Percentiles rank a stretch among this genome's conserved stretches.
Evolutionary conservation across 1,140 invertebrate species (phyloP).

Genomic region (Procambarus virginalis): DNA sequence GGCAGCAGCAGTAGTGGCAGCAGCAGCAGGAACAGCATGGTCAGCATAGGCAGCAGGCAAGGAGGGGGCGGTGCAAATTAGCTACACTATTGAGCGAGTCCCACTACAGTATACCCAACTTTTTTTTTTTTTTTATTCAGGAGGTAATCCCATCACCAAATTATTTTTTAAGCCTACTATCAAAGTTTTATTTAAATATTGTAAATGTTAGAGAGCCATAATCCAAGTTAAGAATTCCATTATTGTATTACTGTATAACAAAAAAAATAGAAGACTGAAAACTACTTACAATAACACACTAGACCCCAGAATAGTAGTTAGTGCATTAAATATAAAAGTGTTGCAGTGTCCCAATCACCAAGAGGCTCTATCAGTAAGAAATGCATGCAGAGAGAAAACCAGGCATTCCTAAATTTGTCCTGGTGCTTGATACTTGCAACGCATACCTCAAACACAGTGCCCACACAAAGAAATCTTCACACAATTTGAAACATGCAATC

Average conservation of each 20-base stretch:
- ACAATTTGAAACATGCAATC: not conserved
- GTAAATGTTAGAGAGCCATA: slow-evolving; percentile 18
- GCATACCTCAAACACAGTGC: not conserved
- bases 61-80: slow-evolving; percentile 51
- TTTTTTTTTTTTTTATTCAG: not conserved
- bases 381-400: slow-evolving; percentile 17
- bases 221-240: not conserved
- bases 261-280: slow-evolving; percentile 6
- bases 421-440: not conserved
- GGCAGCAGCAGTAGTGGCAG: slow-evolving; percentile 37
- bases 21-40: slow-evolving; percentile 48
- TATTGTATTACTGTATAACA: not conserved
- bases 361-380: not conserved
- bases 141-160: too few relatives aligned
- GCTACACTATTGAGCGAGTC: slow-evolving; percentile 47
- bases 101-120: slow-evolving; percentile 1
- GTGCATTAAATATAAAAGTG: slow-evolving; percentile 8
- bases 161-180: not conserved
- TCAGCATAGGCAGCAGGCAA: slow-evolving; percentile 45
- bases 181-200: not conserved
- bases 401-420: not conserved
- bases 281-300: slow-evolving; percentile 11
- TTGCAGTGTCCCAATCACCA: slow-evolving; percentile 18
- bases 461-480: not conserved
- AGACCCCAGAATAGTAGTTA: not conserved